Base-by-base conservation (phyloP, 2,888 invertebrate species). In the Spodoptera picta region DNA sequence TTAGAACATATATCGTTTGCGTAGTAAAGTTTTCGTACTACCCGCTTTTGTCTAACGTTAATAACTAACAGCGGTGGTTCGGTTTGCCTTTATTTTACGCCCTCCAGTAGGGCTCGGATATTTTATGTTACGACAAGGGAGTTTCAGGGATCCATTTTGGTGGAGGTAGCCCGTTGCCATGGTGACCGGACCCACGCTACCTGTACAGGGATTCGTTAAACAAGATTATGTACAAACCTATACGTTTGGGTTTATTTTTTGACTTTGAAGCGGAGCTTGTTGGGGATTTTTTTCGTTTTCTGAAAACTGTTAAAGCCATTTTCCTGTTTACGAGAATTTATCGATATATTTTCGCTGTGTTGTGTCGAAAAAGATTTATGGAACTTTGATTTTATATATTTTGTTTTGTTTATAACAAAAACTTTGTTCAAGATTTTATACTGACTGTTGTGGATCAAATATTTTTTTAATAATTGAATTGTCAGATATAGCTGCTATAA, bases 161-260 rank as follows among this genome's bases (percentile, higher is more conserved):
- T 72, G 77, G 77, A 82, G 82, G 71, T 76, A 69, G 69, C 79
- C 75, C 71, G 90, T 91, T 85, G 73, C 84, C 75, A 88, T 88
- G 83, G 85, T 60, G 82, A 91, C 90, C 73, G 73, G 74, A 82
- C 79, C 75, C 79, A 47, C 66, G 71, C 75, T 69, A 69, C 70
- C 74, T 74, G 68, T 54, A 67, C 54, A 60, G 42, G 56, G 63
- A 49, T 51, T 55, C 55, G 61, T 59, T 69, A 68, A 65, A 76
- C 60, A 59, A 62, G 69, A 69, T 69, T 75, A 61, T 48, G 36
- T 54, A 24, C 6, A 12, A 27, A 48, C 24, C 41, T 53, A 36
- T 51, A 19, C 36, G 44, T 44, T 49, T 60, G 45, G 52, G 12
- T 65, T 65, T 59, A 61, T 55, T 54, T 76, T 76, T 67, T 64